Conservation (phyloP, 2,113 vertebrate genomes). For the Sceloporus tristichus region DNA sequence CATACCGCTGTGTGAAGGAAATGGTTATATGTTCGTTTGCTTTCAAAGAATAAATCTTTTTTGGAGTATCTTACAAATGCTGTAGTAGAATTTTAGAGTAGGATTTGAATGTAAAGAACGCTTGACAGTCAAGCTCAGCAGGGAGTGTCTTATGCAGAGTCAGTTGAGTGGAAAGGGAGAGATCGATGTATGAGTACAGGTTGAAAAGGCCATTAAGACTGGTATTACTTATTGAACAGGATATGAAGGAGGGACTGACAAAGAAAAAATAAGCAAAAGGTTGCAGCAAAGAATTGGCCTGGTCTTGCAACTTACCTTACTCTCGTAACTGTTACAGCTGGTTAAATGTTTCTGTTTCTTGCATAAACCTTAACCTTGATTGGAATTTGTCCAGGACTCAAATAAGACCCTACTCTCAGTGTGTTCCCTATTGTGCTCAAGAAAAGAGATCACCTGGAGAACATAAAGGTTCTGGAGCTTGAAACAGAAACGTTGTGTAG, state of each 20-base stretch:
- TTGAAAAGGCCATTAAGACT: neutral
- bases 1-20: neutral
- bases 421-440: neutral
- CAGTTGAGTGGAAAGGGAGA: neutral
- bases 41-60: neutral
- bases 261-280: neutral
- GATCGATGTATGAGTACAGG: neutral
- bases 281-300: too few species aligned
- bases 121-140: neutral
- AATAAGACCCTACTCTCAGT: too few species aligned
- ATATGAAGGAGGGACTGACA: neutral
- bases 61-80: neutral
- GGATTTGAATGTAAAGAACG: neutral
- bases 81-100: neutral
- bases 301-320: neutral
- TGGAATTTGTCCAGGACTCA: neutral
- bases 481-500: neutral
- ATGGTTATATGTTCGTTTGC: neutral
- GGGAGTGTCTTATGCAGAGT: neutral
- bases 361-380: neutral
- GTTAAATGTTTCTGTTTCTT: neutral
- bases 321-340: neutral
- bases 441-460: neutral
- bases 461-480: neutral
- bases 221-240: neutral